Evolutionary conservation across 2,113 vertebrate species (phyloP).

Genomic region (Etheostoma spectabile): DNA sequence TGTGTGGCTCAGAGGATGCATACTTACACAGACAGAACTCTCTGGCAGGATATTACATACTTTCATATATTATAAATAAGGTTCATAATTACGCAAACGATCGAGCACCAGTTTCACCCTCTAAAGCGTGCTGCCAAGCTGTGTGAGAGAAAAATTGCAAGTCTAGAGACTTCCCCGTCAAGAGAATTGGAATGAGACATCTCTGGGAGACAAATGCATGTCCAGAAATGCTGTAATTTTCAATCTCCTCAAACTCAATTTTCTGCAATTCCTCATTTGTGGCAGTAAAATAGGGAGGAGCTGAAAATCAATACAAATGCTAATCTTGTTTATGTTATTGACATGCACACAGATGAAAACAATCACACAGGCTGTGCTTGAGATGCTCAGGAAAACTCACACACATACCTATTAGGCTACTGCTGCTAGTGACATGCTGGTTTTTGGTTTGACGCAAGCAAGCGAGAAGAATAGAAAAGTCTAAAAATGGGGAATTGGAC

Average conservation of each 20-base stretch:
- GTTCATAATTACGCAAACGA: constrained; percentile 43
- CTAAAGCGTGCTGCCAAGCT: constrained; percentile 31
- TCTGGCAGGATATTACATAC: constrained; percentile 27
- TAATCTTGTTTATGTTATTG: constrained; percentile 11
- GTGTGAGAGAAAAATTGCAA: constrained; percentile 25
- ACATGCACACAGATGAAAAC: constrained; percentile 5
- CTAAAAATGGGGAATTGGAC: background rate
- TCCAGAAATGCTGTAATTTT: constrained; percentile 55
- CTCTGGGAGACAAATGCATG: constrained; percentile 29
- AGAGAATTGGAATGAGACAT: constrained; percentile 36
- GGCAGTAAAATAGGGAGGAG: constrained; percentile 19
- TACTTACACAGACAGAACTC: background rate
- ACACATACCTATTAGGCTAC: background rate
- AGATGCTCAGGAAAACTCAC: constrained; percentile 24
- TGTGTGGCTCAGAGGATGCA: constrained; percentile 35
- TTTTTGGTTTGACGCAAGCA: constrained; percentile 56
- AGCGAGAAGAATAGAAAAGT: background rate
- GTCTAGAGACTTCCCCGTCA: constrained; percentile 5
- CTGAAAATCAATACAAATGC: constrained; percentile 19
- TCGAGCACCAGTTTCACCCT: constrained; percentile 19
- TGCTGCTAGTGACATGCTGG: constrained; percentile 21
- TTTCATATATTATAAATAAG: constrained; percentile 49
- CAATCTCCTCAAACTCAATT: constrained; percentile 39
- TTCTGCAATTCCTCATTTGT: constrained; percentile 32
- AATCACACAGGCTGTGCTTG: background rate